Base-by-base conservation (phyloP, 2,113 vertebrate genomes). In the Xenopus laevis region DNA sequence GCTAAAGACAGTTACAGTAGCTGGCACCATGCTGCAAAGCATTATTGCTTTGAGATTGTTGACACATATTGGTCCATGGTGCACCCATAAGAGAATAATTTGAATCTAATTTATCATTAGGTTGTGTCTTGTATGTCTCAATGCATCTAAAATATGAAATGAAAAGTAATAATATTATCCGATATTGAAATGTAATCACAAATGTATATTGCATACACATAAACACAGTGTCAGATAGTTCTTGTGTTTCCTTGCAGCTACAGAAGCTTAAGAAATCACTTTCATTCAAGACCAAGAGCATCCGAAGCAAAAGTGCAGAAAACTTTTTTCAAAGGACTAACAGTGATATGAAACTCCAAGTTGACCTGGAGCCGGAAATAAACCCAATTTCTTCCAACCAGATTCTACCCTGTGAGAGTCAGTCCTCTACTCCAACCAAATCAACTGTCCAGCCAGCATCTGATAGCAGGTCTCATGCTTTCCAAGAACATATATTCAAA, bases 401-500 rank as follows among this genome's bases (percentile, higher is more conserved):
- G 44, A 91, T 93, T 27, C 90, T 93, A 15, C 74, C 79, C 17
- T 84, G 85, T 0, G 90, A 91, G n/a, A 93, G 90, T 78, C 91
- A 91, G 7, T 84, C 84, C 0, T 92, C 91, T 71, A 92, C 93
- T 0, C 96, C 94, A 13, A 84, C 86, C n/a, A 93, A 92, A 78
- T 83, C 82, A 13, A 87, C 89, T 0, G 89, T 90, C 63, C 91
- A 90, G 72, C 73, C 91, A 0, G 8, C 53, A 55, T 89, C 93
- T 79, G 91, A 91, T 75, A 90, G 81, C 7, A 90, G 92, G 45
- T 83, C 88, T 65, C 97, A 99, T 70, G 87, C 92, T 86, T 97
- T 99, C 86, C 94, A 97, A 85, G 97, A 99, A 78, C 92, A 98
- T 84, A 91, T 96, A 85, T 99, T 99, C 88, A 99, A 98, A 90